phyloP scores from a whole-genome alignment of 1,140 invertebrate species.

The Atopsyche davidsoni region DNA sequence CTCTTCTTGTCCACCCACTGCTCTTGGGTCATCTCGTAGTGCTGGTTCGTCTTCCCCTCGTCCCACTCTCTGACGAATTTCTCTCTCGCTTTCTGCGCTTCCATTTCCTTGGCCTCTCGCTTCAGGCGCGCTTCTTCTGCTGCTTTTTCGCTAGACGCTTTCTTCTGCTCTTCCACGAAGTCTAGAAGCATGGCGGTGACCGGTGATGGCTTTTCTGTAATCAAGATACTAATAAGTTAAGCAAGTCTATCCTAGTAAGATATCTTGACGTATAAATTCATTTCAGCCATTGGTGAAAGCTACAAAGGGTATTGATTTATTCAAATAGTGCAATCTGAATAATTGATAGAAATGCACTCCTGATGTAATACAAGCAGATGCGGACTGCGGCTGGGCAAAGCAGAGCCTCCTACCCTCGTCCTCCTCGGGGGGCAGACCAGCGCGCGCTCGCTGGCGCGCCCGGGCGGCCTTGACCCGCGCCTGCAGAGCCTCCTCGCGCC shows the following conservation, averaged over 20 bases:
- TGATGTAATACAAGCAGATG: not conserved
- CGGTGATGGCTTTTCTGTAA: conserved; percentile 47
- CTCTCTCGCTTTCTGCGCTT: conserved; percentile 46
- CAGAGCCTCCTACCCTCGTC: conserved; percentile 34
- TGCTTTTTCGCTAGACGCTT: conserved; percentile 43
- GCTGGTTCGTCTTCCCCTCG: conserved; percentile 54
- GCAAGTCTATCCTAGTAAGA: no score
- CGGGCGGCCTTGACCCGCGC: conserved; percentile 72
- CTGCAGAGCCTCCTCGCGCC: conserved; percentile 64
- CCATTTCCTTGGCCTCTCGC: conserved; percentile 41
- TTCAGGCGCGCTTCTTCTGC: conserved; percentile 41
- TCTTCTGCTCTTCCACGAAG: conserved; percentile 45
- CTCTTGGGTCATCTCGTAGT: conserved; percentile 65
- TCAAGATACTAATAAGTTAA: conserved; percentile 15
- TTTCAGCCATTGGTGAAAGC: no score
- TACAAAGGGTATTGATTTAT: no score
- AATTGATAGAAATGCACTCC: not conserved
- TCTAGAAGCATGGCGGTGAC: conserved; percentile 43
- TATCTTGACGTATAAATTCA: no score
- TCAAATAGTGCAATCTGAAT: not conserved
- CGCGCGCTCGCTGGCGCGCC: conserved; percentile 66
- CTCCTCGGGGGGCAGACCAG: conserved; percentile 66
- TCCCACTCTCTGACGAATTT: conserved; percentile 63
- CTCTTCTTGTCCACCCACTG: conserved; percentile 74
- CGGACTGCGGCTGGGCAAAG: conserved; percentile 3